Percentiles rank a stretch among this genome's conserved stretches.
phyloP scores from a whole-genome alignment of 2,888 invertebrate species.

The Diplazon laetatorius region DNA sequence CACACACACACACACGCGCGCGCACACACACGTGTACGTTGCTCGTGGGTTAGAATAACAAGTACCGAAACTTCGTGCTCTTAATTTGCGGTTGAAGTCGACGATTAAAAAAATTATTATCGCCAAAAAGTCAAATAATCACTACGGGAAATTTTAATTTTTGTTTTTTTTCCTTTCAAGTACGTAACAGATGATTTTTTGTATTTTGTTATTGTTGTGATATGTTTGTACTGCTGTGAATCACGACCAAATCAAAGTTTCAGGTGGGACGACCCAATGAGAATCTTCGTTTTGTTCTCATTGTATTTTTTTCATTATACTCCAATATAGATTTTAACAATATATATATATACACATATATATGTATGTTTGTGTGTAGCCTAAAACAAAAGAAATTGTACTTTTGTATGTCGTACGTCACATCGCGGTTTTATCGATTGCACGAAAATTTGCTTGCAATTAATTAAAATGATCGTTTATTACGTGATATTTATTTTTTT shows the following conservation, averaged over 20 bases:
- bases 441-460: background rate
- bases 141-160: too few species aligned
- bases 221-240: background rate
- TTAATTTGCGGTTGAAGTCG: background rate
- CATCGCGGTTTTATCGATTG: background rate
- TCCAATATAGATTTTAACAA: conserved; percentile 1
- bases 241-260: background rate
- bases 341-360: conserved; percentile 5
- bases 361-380: conserved; percentile 36
- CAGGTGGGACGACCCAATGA: too few species aligned
- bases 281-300: background rate
- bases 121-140: too few species aligned
- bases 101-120: background rate
- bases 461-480: background rate
- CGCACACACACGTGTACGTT: conserved; percentile 7
- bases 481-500: too few species aligned
- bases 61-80: conserved; percentile 30
- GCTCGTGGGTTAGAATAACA: conserved; percentile 13
- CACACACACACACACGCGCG: too few species aligned
- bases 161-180: too few species aligned
- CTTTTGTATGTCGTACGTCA: conserved; percentile 1
- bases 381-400: conserved; percentile 44
- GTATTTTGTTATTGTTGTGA: too few species aligned
- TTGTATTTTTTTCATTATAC: background rate
- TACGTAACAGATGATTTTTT: too few species aligned